These are phyloP conservation scores for Hycleus phaleratus DNA, from an alignment of 1,140 invertebrate genomes.

Conservation along the genomic window DNA sequence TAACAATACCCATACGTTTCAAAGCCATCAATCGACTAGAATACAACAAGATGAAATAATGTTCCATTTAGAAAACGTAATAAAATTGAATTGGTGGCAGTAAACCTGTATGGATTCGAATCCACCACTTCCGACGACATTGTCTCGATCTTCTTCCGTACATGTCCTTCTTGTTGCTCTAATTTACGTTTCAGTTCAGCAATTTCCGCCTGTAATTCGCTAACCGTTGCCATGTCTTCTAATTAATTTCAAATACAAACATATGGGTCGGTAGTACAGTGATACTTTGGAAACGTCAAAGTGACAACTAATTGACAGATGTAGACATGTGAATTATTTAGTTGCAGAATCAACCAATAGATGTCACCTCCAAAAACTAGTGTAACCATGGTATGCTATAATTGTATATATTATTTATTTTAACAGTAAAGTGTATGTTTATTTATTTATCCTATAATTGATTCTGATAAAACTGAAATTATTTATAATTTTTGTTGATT, in stretches of 20 bases:
- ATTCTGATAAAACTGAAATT: too few species aligned
- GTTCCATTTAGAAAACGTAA: not conserved
- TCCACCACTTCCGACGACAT: slow-evolving; percentile 95
- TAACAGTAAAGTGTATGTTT: too few species aligned
- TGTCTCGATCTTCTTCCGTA: slow-evolving; percentile 58
- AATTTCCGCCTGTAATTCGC: not conserved
- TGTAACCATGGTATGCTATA: too few species aligned
- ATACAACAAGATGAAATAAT: slow-evolving; percentile 13
- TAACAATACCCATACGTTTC: slow-evolving; percentile 97
- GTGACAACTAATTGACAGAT: too few species aligned
- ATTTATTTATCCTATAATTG: too few species aligned
- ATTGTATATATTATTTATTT: too few species aligned
- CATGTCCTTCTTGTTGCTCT: slow-evolving; percentile 4
- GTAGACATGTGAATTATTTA: too few species aligned
- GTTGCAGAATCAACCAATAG: too few species aligned
- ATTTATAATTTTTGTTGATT: too few species aligned
- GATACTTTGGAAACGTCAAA: too few species aligned
- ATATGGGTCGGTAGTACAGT: not conserved
- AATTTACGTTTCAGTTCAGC: slow-evolving; percentile 4
- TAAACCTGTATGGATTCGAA: slow-evolving; percentile 95
- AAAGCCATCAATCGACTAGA: slow-evolving; percentile 94
- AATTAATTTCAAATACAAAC: not conserved
- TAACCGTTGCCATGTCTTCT: not conserved
- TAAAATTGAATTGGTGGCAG: too few species aligned
- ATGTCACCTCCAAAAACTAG: too few species aligned